Evolutionary conservation across 2,888 invertebrate species (phyloP), one percentile per base, ranked within the genome.

Genomic region (Elmis aenea): DNA sequence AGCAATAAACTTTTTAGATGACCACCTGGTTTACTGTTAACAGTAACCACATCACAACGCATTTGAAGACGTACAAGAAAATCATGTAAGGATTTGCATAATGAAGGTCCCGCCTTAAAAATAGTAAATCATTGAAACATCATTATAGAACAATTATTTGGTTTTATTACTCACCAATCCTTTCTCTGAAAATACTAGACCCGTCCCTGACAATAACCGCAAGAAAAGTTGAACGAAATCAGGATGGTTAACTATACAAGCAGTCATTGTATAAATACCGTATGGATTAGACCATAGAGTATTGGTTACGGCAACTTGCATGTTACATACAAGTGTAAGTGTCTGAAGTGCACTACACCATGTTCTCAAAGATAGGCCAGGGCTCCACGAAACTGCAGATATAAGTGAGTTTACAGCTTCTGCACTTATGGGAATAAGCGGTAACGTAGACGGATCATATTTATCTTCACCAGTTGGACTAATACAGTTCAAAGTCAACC

Each of bases 321-420:
- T 76, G 63, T 83, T 84, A 31, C 84, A 80, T 26, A 83, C 77
- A 59, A 86, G 71, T 1, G 85, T 84, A 28, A 88, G 66, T 8
- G 82, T 79, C 58, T 87, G 85, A 63, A 89, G 76, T 1, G 83
- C 82, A 14, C 85, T 71, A 52, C 85, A 84, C 88, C 88, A 88
- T 42, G 85, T 83, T 38, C 85, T 73, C 15, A 86, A 67, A 29
- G 83, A 81, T 28, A 85, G 74, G 33, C 78, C 79, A 4, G 80
- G 78, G 44, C 76, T 71, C 73, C 79, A 77, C 2, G 81, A 76
- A 22, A 85, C 68, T 0, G 83, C 79, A 23, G 75, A 70, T 27
- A 86, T 72, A 10, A 86, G 66, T 9, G 79, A 77, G 38, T 77
- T 74, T 10, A 85, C 77, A 0, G 83, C 77, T 42, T 75, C 73